phyloP scores from a whole-genome alignment of 2,888 invertebrate species.

The Odontothrips loti region DNA sequence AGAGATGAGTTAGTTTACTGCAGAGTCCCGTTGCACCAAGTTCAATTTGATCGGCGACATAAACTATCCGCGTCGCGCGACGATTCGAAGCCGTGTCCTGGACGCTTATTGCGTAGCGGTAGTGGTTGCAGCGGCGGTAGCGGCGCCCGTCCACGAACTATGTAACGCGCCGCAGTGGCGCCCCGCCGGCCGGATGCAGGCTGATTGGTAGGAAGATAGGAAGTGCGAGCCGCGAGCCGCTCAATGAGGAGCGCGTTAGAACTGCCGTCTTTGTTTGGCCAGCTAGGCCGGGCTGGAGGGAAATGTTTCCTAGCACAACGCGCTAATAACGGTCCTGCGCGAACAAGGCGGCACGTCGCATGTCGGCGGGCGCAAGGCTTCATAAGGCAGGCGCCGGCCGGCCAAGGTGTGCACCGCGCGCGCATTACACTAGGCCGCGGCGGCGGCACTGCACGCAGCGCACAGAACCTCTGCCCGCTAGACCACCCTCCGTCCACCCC shows the following conservation, averaged over 20 bases:
- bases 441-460: too few relatives aligned
- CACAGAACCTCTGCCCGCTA: too few relatives aligned
- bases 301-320: too few relatives aligned
- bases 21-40: constrained; percentile 2
- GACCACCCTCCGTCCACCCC: too few relatives aligned
- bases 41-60: constrained; percentile 22
- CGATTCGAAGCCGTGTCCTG: neutral
- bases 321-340: neutral
- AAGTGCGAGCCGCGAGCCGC: neutral
- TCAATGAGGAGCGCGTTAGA: too few relatives aligned
- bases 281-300: neutral
- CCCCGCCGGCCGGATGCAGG: neutral
- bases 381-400: too few relatives aligned
- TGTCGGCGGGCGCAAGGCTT: too few relatives aligned
- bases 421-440: too few relatives aligned
- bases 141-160: too few relatives aligned
- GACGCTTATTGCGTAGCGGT: neutral
- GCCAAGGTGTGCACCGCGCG: too few relatives aligned
- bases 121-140: neutral
- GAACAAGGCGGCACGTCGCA: neutral
- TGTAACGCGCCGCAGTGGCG: too few relatives aligned
- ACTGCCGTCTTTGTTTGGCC: too few relatives aligned
- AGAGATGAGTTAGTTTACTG: constrained; percentile 17
- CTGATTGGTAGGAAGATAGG: neutral
- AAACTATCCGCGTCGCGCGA: neutral